phyloP scores from a whole-genome alignment of 2,888 invertebrate species.

The Euspilapteryx auroguttella region DNA sequence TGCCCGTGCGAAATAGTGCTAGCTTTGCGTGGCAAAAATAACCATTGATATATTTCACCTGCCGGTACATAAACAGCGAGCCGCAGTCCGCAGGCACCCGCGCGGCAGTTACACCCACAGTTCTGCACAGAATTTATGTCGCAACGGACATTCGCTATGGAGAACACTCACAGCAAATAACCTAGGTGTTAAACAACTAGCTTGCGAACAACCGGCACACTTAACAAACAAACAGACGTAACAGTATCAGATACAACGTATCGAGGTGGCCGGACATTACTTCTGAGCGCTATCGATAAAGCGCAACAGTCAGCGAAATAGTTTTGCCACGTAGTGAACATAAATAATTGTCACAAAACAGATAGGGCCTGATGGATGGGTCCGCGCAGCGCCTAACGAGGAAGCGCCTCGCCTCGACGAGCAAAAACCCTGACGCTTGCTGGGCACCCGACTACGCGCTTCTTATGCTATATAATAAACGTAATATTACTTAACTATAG shows the following conservation, averaged over 20 bases:
- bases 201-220: slow-evolving; percentile 52
- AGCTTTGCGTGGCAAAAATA: too few species aligned
- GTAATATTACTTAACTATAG: slow-evolving; percentile 10
- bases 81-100: slow-evolving; percentile 31
- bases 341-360: slow-evolving; percentile 59
- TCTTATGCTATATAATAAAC: slow-evolving; percentile 6
- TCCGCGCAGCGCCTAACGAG: slow-evolving; percentile 28
- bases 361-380: slow-evolving; percentile 53
- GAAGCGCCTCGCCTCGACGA: slow-evolving; percentile 19
- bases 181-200: slow-evolving; percentile 56
- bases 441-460: slow-evolving; percentile 4
- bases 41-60: slow-evolving; percentile 33
- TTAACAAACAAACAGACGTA: slow-evolving; percentile 55
- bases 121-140: slow-evolving; percentile 53
- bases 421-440: slow-evolving; percentile 16
- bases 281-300: slow-evolving; percentile 54
- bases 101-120: slow-evolving; percentile 54
- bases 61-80: slow-evolving; percentile 38
- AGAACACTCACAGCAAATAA: slow-evolving; percentile 53
- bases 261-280: slow-evolving; percentile 53
- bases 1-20: too few species aligned
- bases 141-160: slow-evolving; percentile 49
- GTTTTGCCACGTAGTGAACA: slow-evolving; percentile 47
- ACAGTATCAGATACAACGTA: slow-evolving; percentile 56
- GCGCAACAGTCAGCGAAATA: slow-evolving; percentile 58